Conservation (phyloP, 2,888 invertebrate species). For the Acronicta psi region DNA sequence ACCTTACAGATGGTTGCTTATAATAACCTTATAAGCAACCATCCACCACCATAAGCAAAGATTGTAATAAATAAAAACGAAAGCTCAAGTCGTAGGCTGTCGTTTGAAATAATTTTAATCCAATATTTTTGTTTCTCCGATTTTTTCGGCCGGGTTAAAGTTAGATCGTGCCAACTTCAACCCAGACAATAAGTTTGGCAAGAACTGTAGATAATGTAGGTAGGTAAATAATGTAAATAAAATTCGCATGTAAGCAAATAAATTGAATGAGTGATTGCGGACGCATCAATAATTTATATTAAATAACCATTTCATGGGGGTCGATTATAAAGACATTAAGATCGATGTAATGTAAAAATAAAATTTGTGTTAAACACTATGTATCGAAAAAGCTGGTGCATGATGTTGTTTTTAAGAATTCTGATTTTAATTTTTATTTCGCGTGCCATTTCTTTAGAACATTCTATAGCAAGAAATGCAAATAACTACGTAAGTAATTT, state of each 20-base stretch:
- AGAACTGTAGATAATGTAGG: no score
- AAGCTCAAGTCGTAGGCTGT: no score
- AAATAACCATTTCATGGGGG: constrained; percentile 30
- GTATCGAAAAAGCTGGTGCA: constrained; percentile 23
- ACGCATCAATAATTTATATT: constrained; percentile 32
- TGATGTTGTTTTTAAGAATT: constrained; percentile 44
- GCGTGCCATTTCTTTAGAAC: constrained; percentile 25
- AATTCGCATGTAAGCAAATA: constrained; percentile 24
- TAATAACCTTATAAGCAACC: no score
- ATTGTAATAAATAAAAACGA: no score
- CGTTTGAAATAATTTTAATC: no score
- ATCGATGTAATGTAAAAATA: constrained; percentile 20
- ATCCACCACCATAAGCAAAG: no score
- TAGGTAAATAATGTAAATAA: constrained; percentile 27
- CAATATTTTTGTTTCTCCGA: no score
- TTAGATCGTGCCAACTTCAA: no score
- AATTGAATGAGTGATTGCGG: constrained; percentile 28
- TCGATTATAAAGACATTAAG: constrained; percentile 50
- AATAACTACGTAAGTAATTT: constrained; percentile 64
- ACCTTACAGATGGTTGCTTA: no score
- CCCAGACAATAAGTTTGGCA: constrained; percentile 2
- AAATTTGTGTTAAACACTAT: constrained; percentile 36
- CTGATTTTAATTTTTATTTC: constrained; percentile 43
- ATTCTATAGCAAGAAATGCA: constrained; percentile 53
- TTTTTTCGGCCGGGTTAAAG: no score